Evolutionary conservation across 2,797 vertebrate genomes (phyloP).

Genomic region (Kryptolebias ocellatus): DNA sequence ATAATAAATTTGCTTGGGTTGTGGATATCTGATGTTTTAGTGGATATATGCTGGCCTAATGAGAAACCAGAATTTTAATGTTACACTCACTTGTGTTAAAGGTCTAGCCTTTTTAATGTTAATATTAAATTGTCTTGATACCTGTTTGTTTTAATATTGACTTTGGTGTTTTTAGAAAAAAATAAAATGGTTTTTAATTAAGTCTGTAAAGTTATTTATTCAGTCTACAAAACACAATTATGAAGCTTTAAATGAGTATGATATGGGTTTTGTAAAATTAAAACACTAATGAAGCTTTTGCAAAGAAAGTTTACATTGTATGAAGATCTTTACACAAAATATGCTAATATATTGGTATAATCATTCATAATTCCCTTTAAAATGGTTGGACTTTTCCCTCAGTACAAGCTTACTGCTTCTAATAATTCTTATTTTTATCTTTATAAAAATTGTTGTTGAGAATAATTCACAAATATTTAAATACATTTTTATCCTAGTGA

Average conservation of each 20-base stretch:
- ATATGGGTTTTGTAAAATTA: not conserved
- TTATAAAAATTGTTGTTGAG: too few relatives aligned
- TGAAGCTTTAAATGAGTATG: not conserved
- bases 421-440: too few relatives aligned
- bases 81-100: too few relatives aligned
- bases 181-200: not conserved
- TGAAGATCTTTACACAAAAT: not conserved
- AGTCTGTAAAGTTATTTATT: not conserved
- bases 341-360: too few relatives aligned
- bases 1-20: not conserved
- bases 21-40: not conserved
- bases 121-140: not conserved
- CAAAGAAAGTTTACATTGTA: not conserved
- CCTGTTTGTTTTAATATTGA: not conserved
- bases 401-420: not conserved
- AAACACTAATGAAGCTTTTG: too few relatives aligned
- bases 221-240: not conserved
- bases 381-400: not conserved
- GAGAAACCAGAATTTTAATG: too few relatives aligned
- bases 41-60: not conserved
- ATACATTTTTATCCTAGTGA: too few relatives aligned
- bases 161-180: not conserved
- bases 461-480: too few relatives aligned
- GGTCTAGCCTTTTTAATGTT: not conserved
- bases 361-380: not conserved